Conservation (phyloP, 2,888 invertebrate species). For the Malthinus flaveolus region DNA sequence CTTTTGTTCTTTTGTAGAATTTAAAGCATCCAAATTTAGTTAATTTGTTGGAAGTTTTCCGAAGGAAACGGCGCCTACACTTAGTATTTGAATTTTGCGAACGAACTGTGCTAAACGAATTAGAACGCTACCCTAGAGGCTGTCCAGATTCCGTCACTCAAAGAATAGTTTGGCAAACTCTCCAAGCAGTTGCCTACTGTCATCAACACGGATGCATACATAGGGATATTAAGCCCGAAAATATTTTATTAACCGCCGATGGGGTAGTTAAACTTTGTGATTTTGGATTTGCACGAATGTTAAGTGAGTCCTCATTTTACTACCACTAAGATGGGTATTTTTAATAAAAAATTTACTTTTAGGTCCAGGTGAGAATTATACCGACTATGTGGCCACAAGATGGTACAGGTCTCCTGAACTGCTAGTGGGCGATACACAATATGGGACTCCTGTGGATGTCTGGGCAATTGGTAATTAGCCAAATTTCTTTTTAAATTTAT, state of each 20-base stretch:
- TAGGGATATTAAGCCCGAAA: slow-evolving; percentile 98
- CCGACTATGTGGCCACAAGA: slow-evolving; percentile 98
- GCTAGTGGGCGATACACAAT: slow-evolving; percentile 94
- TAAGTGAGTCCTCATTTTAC: slow-evolving; percentile 63
- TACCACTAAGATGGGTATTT: neutral
- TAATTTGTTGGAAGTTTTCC: slow-evolving; percentile 96
- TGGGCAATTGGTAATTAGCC: slow-evolving; percentile 88
- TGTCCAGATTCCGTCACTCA: slow-evolving; percentile 89
- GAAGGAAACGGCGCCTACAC: slow-evolving; percentile 92
- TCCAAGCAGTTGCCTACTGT: slow-evolving; percentile 95
- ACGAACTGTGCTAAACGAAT: slow-evolving; percentile 92
- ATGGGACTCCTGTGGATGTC: slow-evolving; percentile 91
- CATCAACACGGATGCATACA: slow-evolving; percentile 96
- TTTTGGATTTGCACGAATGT: slow-evolving; percentile 97
- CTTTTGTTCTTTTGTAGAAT: slow-evolving; percentile 68
- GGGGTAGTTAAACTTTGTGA: slow-evolving; percentile 97
- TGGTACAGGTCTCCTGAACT: slow-evolving; percentile 99
- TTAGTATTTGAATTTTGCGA: slow-evolving; percentile 99
- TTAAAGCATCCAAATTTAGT: slow-evolving; percentile 97
- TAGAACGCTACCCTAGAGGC: slow-evolving; percentile 92
- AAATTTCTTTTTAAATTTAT: neutral
- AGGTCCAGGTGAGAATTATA: slow-evolving; percentile 97
- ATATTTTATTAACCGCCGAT: slow-evolving; percentile 89
- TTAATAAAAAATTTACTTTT: slow-evolving; percentile 20
- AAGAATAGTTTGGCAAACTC: slow-evolving; percentile 93